phyloP scores from a whole-genome alignment of 2,888 invertebrate genomes.

The Adineta ricciae region DNA sequence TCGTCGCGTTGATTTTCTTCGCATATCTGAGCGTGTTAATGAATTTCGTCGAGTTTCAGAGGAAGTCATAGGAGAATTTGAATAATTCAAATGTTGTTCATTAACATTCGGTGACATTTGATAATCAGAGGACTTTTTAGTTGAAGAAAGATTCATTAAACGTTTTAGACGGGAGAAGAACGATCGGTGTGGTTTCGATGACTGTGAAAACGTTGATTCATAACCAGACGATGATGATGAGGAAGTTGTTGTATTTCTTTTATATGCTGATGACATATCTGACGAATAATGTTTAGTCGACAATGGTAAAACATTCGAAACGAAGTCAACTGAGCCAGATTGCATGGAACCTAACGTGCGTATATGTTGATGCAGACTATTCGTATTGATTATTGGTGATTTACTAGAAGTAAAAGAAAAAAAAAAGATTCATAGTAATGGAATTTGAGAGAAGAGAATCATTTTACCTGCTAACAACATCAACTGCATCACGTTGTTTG shows the following conservation, averaged over 20 bases:
- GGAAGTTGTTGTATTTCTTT: background rate
- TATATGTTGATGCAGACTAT: background rate
- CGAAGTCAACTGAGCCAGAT: background rate
- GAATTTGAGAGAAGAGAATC: background rate
- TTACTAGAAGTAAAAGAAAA: background rate
- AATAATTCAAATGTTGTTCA: background rate
- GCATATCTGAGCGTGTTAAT: background rate
- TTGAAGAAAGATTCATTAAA: background rate
- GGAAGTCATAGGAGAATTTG: background rate
- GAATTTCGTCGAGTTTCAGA: background rate
- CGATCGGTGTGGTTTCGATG: background rate
- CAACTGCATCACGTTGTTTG: background rate
- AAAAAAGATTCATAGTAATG: background rate
- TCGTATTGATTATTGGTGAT: background rate
- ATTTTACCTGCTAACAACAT: background rate
- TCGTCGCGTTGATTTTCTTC: constrained; percentile 4
- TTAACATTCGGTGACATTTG: background rate
- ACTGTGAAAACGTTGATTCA: background rate
- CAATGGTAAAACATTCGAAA: background rate
- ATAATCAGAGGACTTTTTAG: background rate
- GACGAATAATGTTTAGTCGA: background rate
- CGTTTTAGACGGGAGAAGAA: constrained; percentile 7
- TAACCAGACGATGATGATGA: background rate
- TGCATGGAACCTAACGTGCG: background rate
- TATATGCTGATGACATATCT: background rate